Base-by-base conservation (phyloP, 2,113 vertebrate genomes). In the Prinia subflava region DNA sequence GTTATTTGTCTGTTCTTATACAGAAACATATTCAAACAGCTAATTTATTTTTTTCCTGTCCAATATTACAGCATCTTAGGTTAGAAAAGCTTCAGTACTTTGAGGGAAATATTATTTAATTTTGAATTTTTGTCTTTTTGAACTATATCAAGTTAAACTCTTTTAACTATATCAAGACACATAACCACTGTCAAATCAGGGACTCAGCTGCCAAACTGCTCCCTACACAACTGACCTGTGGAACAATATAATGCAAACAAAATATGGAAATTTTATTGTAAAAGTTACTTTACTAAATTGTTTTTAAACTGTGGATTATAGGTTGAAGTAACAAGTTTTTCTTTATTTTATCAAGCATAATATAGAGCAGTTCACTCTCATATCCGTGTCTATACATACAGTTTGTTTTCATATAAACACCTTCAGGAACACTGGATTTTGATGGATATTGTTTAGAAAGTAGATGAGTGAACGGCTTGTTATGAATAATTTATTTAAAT, bases 401-500 rank as follows among this genome's bases (percentile, higher is more conserved):
- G n/a, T 84, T 71, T 47, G 5, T 35, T 75, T 31, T 86, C 44
- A 57, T 37, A 69, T 33, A 86, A 78, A 87, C 30, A 81, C 28
- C 27, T 70, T 35, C 28, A 78, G n/a, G 27, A 92, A 28, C 44
- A 44, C 44, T 82, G 15, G 42, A 10, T 85, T 59, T 63, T 82
- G 77, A 64, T 49, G 42, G 23, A 76, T 88, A 83, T 79, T 88
- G 30, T 89, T 94, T 68, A 87, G 69, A 95, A 75, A 53, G 56
- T 6, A 91, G 20, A 83, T 41, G 31, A 91, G 41, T 56, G 30
- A 95, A 71, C 64, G 47, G 25, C 28, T 83, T 87, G 24, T 49
- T 91, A 84, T 84, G 41, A 92, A 87, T 89, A 89, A 92, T 87
- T 81, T 82, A 71, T 89, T 42, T 59, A 64, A 74, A 81, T 44